These are phyloP conservation scores for Cepaea hortensis DNA, from an alignment of 2,888 invertebrate genomes.

Conservation along the genomic window DNA sequence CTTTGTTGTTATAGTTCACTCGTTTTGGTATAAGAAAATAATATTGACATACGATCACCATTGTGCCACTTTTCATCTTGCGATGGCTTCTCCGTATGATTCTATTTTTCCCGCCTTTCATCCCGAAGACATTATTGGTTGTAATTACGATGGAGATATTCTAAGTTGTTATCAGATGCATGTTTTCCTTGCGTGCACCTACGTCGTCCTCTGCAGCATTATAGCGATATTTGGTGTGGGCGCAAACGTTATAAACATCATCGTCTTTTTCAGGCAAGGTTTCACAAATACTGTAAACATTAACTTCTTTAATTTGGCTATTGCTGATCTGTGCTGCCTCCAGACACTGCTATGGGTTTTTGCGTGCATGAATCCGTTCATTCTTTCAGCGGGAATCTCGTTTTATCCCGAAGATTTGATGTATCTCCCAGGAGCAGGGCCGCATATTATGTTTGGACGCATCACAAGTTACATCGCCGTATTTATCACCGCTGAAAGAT, in stretches of 20 bases:
- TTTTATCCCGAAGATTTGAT: too few relatives aligned
- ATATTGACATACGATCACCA: too few relatives aligned
- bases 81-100: too few relatives aligned
- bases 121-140: too few relatives aligned
- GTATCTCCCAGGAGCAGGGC: neutral
- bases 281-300: slow-evolving; percentile 25
- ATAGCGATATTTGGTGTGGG: neutral
- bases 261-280: slow-evolving; percentile 28
- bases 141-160: too few relatives aligned
- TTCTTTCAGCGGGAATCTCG: neutral
- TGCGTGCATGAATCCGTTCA: neutral
- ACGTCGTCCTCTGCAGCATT: neutral
- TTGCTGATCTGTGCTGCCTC: slow-evolving; percentile 23
- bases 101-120: too few relatives aligned
- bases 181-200: too few relatives aligned
- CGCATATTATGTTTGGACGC: neutral
- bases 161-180: too few relatives aligned
- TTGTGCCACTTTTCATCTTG: too few relatives aligned
- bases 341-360: neutral
- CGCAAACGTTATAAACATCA: slow-evolving; percentile 11
- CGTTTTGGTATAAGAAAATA: too few relatives aligned
- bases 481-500: slow-evolving; percentile 25
- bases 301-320: slow-evolving; percentile 14
- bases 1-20: too few relatives aligned
- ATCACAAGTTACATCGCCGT: slow-evolving; percentile 3